Evolutionary conservation across 2,797 vertebrate species (phyloP), one percentile per base, ranked within the genome.

Genomic region (Tangara arthus): DNA sequence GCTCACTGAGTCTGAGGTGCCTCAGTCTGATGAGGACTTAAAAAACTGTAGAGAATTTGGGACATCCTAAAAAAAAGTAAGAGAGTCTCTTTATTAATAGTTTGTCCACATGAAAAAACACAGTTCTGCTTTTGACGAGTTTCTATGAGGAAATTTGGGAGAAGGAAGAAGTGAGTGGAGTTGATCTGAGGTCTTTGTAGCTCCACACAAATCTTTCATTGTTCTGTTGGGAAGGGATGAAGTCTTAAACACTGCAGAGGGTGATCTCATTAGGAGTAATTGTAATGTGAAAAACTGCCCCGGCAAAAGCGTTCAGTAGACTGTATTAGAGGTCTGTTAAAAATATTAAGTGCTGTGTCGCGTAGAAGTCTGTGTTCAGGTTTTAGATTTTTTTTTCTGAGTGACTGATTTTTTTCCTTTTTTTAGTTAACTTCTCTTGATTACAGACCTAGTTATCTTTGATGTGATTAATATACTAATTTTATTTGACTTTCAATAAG

Each of bases 261-360:
- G 82, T 97, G 71, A 93, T 96, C 64, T 94, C 86, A 89, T 96
- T 97, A 96, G 93, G 65, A 91, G 49, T 90, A 95, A 85, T 93
- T 60, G 27, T 93, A 73, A 89, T 85, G 72, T 94, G 86, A 96
- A 95, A 95, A 96, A 87, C 93, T 91, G 59, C 37, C 56, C 61
- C 5, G 37, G 46, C 18, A 8, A 68, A 95, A 84, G 50, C 6
- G 7, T 96, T 96, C 56, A 32, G 47, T 78, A 93, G 82, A 68
- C 68, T 96, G 24, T 91, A 57, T 94, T 93, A 78, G 91, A 87
- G 34, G 59, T 90, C 92, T 78, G 91, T 94, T 97, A 97, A 96
- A 95, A 95, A 72, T 92, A 95, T 80, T 90, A 93, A 87, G 56
- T 68, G 11, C 68, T 80, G 22, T 95, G 35, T 93, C 44, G 15